These are phyloP conservation scores for Ypsolopha scabrella DNA, from an alignment of 2,888 invertebrate genomes.

Conservation along the genomic window DNA sequence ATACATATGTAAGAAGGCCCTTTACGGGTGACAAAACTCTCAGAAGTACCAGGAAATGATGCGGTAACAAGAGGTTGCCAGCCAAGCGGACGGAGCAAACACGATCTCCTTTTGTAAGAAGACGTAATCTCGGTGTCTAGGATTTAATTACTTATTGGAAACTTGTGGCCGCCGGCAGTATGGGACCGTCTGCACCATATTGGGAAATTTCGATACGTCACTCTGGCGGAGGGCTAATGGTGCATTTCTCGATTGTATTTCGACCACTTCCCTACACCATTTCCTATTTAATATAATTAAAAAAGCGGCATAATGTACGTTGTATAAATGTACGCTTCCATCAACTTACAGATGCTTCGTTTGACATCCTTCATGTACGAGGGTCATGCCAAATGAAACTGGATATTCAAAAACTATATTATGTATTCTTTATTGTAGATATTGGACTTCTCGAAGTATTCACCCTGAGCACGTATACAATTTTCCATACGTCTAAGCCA, in stretches of 20 bases:
- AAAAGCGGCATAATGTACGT: too few species aligned
- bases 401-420: too few species aligned
- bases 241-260: neutral
- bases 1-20: neutral
- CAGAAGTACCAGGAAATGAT: slow-evolving; percentile 38
- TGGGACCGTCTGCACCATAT: slow-evolving; percentile 55
- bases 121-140: slow-evolving; percentile 54
- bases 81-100: slow-evolving; percentile 44
- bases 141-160: slow-evolving; percentile 70
- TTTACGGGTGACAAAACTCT: neutral
- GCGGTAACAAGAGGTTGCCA: slow-evolving; percentile 38
- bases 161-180: slow-evolving; percentile 65
- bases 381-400: too few species aligned
- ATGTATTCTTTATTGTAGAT: too few species aligned
- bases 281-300: too few species aligned
- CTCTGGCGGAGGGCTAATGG: slow-evolving; percentile 22
- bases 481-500: too few species aligned
- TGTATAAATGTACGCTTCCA: too few species aligned
- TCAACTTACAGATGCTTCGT: too few species aligned
- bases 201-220: slow-evolving; percentile 44
- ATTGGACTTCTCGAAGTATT: too few species aligned
- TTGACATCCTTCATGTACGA: too few species aligned
- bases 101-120: slow-evolving; percentile 45
- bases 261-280: too few species aligned
- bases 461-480: too few species aligned